Conservation (phyloP, 1,140 invertebrate species). For the Halictus rubicundus region DNA sequence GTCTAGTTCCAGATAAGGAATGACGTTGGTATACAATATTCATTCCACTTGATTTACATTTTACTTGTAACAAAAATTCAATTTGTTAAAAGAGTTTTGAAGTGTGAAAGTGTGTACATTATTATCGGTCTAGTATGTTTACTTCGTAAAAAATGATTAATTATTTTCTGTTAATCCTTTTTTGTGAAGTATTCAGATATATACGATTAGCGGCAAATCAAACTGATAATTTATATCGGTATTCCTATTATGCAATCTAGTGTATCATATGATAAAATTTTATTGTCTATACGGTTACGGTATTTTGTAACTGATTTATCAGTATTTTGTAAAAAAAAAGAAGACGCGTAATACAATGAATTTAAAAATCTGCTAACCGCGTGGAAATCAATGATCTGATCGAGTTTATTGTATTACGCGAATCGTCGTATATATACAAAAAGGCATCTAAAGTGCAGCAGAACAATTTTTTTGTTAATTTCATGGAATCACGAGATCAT, state of each 20-base stretch:
- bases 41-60: conserved; percentile 45
- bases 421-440: conserved; percentile 27
- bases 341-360: conserved; percentile 27
- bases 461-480: conserved; percentile 23
- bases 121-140: conserved; percentile 2
- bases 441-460: conserved; percentile 8
- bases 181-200: not conserved
- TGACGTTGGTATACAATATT: not conserved
- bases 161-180: not conserved
- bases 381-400: conserved; percentile 17
- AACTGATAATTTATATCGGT: conserved; percentile 1
- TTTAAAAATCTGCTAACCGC: not conserved
- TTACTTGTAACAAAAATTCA: conserved; percentile 36
- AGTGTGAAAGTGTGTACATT: conserved; percentile 18
- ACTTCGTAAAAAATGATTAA: conserved; percentile 22
- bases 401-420: conserved; percentile 23
- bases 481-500: not conserved
- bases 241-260: not conserved
- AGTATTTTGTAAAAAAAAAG: conserved; percentile 28
- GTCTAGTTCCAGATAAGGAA: no score
- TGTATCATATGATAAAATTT: not conserved
- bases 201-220: not conserved
- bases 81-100: conserved; percentile 9
- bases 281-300: conserved; percentile 10
- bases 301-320: conserved; percentile 27